Evolutionary conservation across 1,140 invertebrate genomes (phyloP), one percentile per base, ranked within the genome.

Genomic region (Whitmania pigra): DNA sequence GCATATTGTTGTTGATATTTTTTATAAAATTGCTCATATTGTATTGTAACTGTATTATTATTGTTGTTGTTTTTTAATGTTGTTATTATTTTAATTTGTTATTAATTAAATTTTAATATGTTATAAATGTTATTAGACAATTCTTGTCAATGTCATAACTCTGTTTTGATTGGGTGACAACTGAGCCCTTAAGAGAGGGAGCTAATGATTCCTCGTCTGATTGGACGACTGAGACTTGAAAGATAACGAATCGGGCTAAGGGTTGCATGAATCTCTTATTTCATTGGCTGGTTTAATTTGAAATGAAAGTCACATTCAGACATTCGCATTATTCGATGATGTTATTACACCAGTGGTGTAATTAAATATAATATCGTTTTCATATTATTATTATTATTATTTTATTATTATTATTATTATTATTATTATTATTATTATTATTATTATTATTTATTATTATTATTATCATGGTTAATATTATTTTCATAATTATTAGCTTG

Each of bases 401-500:
- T 5, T 27, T 11, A n/a, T 68, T 9, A 11, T 68, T 9, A 27
- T 36, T 9, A 9, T 25, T 9, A 68, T 22, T 11, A 27, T 9
- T 22, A 27, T 68, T 22, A 68, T 68, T 6, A 68, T 68, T 22
- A 68, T 68, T 20, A 68, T 40, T 6, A 68, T 22, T 22, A 68
- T 27, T 20, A 68, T 11, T 15, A 60, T 60, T 60, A 60, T 60
- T 15, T 25, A n/a, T n/a, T n/a, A n/a, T n/a, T n/a, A n/a, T n/a
- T n/a, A n/a, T 60, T 15, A 60, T 60, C 27, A 68, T 69, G 20
- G 31, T 11, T 68, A 69, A 18, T 69, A 69, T 69, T 36, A 69
- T 69, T 69, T 29, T 69, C 13, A 69, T 43, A 7, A 69, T 69
- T 69, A 69, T 13, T 40, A 74, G 70, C 40, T n/a, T 71, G 73